Conservation (phyloP, 2,888 invertebrate species). For the Thecophora atra region DNA sequence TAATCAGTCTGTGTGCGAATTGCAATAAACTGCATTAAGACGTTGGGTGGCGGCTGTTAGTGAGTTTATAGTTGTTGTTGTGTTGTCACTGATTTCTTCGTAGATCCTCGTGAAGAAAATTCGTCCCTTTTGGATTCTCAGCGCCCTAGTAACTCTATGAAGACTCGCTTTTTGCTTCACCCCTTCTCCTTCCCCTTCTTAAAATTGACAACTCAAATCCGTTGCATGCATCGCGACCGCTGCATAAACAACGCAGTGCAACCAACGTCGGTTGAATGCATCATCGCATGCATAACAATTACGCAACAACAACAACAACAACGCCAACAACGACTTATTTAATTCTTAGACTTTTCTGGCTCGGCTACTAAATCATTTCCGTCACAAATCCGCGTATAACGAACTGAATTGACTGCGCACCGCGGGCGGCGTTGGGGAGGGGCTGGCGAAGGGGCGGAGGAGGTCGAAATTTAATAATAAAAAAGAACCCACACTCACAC, state of each 20-base stretch:
- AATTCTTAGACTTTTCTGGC: conserved; percentile 11
- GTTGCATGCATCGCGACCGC: not conserved
- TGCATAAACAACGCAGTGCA: not conserved
- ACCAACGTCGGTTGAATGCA: not conserved
- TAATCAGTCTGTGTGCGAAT: conserved; percentile 3
- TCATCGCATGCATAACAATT: conserved; percentile 35
- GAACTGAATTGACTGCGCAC: not conserved
- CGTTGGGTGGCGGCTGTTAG: not conserved
- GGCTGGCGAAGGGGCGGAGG: too few species aligned
- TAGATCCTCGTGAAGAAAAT: too few species aligned
- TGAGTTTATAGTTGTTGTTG: conserved; percentile 3
- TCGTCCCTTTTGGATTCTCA: too few species aligned
- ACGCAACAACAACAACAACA: conserved; percentile 28
- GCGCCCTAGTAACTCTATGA: too few species aligned
- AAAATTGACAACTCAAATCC: too few species aligned
- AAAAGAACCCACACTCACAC: not conserved
- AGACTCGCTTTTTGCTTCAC: too few species aligned
- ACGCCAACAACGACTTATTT: conserved; percentile 22
- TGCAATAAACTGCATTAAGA: conserved; percentile 18
- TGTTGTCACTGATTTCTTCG: not conserved
- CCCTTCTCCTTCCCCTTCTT: too few species aligned
- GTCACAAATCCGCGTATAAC: conserved; percentile 36
- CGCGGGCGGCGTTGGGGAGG: not conserved
- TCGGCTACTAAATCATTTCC: conserved; percentile 35
- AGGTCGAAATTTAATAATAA: not conserved